Evolutionary conservation across 2,888 invertebrate species (phyloP), one percentile per base, ranked within the genome.

Genomic region (Dexiosoma caninum): DNA sequence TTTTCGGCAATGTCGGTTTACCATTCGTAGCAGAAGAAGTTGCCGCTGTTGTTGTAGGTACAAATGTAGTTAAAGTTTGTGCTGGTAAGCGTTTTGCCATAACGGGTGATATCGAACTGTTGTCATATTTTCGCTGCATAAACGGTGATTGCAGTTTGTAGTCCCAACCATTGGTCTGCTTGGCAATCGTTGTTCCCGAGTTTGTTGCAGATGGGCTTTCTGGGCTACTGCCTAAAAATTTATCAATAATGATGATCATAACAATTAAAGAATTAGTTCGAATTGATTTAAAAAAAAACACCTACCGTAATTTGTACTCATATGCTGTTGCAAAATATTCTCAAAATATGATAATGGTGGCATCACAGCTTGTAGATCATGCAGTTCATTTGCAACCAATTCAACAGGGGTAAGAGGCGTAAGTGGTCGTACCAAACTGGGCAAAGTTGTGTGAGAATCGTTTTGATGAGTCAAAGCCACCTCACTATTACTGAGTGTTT

Each of bases 401-500:
- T 89, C 89, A 27, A 89, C 84, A 44, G 89, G 89, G 2, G 89
- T 89, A 2, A 89, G 83, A 0, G 89, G 89, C 0, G 88, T 88
- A 4, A 89, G 67, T 0, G 88, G 88, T 10, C 85, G 85, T 76
- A 85, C 85, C 23, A 86, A 67, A 66, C 86, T 86, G 59, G 84
- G 88, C 60, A 87, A 72, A 1, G 88, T 86, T 57, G 85, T 84
- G 76, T 86, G 87, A 12, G 87, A 86, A 7, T 85, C 86, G 19
- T 84, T 78, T 19, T 84, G 85, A 10, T 86, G 86, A 10, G 79
- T 76, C 21, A 71, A 82, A 59, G 82, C 46, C 75, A 87, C 84
- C 72, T 89, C 90, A 53, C 88, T 89, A 74, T 88, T 89, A 72
- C 90, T 90, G 2, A 90, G 84, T 19, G 92, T 93, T 85, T 95